Evolutionary conservation across 2,888 invertebrate genomes (phyloP).

Genomic region (Baccha elongata): DNA sequence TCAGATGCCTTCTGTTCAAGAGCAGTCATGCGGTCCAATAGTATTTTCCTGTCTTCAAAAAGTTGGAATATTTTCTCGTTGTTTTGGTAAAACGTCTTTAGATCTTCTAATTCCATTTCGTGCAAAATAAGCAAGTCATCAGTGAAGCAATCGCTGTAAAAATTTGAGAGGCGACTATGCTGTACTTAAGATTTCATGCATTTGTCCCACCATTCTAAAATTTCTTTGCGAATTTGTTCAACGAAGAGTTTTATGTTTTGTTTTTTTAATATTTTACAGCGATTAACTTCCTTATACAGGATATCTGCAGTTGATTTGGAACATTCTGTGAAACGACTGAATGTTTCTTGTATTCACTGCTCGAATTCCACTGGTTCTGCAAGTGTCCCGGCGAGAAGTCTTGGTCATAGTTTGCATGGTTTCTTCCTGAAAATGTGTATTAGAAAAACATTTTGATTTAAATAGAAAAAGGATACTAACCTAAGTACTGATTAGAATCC

Average conservation of each 20-base stretch:
- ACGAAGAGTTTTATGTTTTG: slow-evolving; percentile 87
- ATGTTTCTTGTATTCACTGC: slow-evolving; percentile 87
- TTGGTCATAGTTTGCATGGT: too few relatives aligned
- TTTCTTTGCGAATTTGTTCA: slow-evolving; percentile 86
- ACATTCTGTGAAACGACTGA: slow-evolving; percentile 82
- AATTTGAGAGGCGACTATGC: slow-evolving; percentile 86
- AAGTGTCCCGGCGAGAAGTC: too few relatives aligned
- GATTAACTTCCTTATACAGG: slow-evolving; percentile 86
- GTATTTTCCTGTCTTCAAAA: slow-evolving; percentile 86
- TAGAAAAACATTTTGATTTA: too few relatives aligned
- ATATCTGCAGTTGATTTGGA: slow-evolving; percentile 78
- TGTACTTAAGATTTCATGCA: slow-evolving; percentile 87
- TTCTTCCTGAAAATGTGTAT: too few relatives aligned
- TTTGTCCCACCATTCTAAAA: slow-evolving; percentile 89
- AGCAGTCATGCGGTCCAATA: slow-evolving; percentile 90
- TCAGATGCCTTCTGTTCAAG: slow-evolving; percentile 90
- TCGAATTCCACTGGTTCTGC: too few relatives aligned
- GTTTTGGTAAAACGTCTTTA: slow-evolving; percentile 86
- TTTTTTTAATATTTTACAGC: slow-evolving; percentile 89
- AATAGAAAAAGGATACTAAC: too few relatives aligned
- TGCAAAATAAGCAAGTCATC: slow-evolving; percentile 91
- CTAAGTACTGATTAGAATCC: too few relatives aligned
- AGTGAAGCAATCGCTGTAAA: slow-evolving; percentile 87
- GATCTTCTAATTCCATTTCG: slow-evolving; percentile 89
- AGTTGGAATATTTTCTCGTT: slow-evolving; percentile 87